These are phyloP conservation scores for Acipenser ruthenus DNA, from an alignment of 2,797 vertebrate genomes.

Conservation along the genomic window DNA sequence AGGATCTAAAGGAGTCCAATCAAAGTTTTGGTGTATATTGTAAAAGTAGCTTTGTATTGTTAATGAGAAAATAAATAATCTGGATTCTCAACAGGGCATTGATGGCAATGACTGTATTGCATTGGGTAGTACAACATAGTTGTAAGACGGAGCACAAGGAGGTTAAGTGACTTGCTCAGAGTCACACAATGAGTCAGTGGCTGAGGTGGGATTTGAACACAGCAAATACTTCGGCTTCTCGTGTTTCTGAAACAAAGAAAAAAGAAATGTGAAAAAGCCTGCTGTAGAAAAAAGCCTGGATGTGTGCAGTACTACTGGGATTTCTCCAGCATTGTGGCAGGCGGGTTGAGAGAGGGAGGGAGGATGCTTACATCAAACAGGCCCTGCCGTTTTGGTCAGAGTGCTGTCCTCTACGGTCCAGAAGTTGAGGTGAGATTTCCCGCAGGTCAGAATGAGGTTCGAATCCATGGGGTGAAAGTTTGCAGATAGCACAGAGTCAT, in stretches of 20 bases:
- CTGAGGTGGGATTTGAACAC: no score
- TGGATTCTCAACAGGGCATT: no score
- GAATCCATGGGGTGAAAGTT: slow-evolving; percentile 82
- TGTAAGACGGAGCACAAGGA: no score
- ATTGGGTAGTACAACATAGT: no score
- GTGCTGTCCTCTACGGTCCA: slow-evolving; percentile 75
- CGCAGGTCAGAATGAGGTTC: slow-evolving; percentile 77
- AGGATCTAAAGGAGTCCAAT: no score
- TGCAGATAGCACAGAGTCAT: slow-evolving; percentile 74
- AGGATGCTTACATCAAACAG: slow-evolving; percentile 71
- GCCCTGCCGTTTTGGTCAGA: slow-evolving; percentile 78
- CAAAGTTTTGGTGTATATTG: no score
- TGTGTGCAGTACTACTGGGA: not conserved
- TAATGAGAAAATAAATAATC: no score
- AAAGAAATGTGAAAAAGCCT: not conserved
- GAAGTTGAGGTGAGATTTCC: slow-evolving; percentile 84
- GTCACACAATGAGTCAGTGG: no score
- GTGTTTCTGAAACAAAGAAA: slow-evolving; percentile 65
- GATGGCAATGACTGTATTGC: no score
- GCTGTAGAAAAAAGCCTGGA: not conserved
- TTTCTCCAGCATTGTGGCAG: not conserved
- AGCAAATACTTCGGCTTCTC: slow-evolving; percentile 87
- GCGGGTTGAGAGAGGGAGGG: not conserved
- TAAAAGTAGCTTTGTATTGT: no score
- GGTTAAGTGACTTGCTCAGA: no score